These are phyloP conservation scores for Sapajus apella DNA, from an alignment of 2,113 vertebrate genomes.

Conservation along the genomic window DNA sequence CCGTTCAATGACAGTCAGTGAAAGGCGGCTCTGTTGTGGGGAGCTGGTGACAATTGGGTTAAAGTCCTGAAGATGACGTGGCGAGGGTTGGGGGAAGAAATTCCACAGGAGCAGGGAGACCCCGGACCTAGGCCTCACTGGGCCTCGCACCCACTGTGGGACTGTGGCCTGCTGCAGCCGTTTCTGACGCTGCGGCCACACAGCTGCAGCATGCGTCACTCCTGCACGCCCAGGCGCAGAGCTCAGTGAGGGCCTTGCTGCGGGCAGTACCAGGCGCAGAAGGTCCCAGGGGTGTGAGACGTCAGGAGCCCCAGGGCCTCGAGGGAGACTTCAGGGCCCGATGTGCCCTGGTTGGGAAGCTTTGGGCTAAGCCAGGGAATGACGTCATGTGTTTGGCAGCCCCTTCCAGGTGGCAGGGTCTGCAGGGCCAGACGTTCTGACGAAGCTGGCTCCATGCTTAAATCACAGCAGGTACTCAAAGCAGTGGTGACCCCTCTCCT, in stretches of 20 bases:
- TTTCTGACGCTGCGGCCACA: not conserved
- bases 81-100: not conserved
- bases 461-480: no score
- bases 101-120: not conserved
- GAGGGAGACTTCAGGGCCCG: no score
- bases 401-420: not conserved
- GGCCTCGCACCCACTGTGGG: not conserved
- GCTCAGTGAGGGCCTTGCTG: not conserved
- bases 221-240: accelerated
- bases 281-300: accelerated
- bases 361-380: not conserved
- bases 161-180: accelerated
- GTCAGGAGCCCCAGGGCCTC: not conserved
- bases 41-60: not conserved
- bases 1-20: not conserved
- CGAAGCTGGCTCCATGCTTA: not conserved
- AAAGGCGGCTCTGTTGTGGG: not conserved
- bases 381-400: not conserved
- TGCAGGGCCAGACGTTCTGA: not conserved
- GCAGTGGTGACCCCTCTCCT: not conserved
- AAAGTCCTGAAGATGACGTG: not conserved
- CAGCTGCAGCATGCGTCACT: accelerated
- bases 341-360: accelerated
- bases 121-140: not conserved
- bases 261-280: not conserved